Evolutionary conservation across 2,797 vertebrate genomes (phyloP).

Genomic region (Zalophus californianus): DNA sequence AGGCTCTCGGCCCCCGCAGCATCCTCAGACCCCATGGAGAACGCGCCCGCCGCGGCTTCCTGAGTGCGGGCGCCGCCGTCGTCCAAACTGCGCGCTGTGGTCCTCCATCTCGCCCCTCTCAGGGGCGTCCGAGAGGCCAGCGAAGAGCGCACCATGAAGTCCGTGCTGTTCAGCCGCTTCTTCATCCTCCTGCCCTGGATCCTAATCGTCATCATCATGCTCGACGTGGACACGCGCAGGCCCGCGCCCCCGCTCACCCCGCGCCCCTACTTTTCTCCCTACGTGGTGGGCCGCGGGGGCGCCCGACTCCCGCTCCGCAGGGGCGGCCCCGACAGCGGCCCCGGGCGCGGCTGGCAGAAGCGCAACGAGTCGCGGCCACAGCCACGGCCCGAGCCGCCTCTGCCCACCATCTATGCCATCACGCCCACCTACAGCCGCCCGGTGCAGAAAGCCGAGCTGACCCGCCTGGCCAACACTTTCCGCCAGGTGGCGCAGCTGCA

Average conservation of each 20-base stretch:
- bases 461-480: conserved; percentile 95
- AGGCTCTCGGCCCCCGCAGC: background rate
- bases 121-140: background rate
- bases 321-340: background rate
- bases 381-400: conserved; percentile 65
- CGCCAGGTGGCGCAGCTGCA: conserved; percentile 96
- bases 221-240: conserved; percentile 94
- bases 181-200: conserved; percentile 97
- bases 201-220: conserved; percentile 96
- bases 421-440: conserved; percentile 97
- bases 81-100: conserved; percentile 64
- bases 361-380: conserved; percentile 69
- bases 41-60: conserved; percentile 27
- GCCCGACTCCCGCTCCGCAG: conserved; percentile 55
- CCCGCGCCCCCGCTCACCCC: conserved; percentile 85
- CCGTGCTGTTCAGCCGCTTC: conserved; percentile 93
- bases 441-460: conserved; percentile 98
- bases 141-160: conserved; percentile 92
- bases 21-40: conserved; percentile 46
- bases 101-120: background rate
- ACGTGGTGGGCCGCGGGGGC: conserved; percentile 43
- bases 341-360: background rate
- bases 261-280: conserved; percentile 76
- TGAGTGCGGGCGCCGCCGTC: conserved; percentile 54
- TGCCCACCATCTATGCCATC: conserved; percentile 96